phyloP scores from a whole-genome alignment of 2,888 invertebrate species.

The Congeria kusceri region DNA sequence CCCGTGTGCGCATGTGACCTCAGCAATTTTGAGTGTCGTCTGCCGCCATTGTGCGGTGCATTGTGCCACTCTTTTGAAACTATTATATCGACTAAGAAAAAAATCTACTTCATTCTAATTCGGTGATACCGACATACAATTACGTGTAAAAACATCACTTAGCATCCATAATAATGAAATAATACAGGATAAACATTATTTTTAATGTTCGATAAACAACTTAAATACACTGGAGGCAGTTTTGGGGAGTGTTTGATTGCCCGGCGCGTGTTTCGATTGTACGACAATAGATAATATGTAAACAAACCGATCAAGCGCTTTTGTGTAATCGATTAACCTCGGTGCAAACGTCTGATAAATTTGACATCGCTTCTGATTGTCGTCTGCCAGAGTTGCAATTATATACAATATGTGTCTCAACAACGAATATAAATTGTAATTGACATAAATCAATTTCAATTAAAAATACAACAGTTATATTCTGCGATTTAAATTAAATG shows the following conservation, averaged over 20 bases:
- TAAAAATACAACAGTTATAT: no score
- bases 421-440: no score
- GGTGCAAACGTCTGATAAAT: conserved; percentile 11
- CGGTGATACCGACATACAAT: conserved; percentile 44
- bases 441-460: no score
- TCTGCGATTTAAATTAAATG: no score
- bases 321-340: conserved; percentile 11
- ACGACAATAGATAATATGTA: conserved; percentile 15
- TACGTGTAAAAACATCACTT: conserved; percentile 52
- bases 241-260: conserved; percentile 23
- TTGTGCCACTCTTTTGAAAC: no score
- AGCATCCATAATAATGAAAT: conserved; percentile 49
- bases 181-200: conserved; percentile 24
- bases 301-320: conserved; percentile 27
- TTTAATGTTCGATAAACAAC: conserved; percentile 15
- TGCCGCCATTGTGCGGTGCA: no score
- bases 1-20: no score
- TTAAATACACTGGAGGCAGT: conserved; percentile 16
- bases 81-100: not conserved
- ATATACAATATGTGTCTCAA: not conserved
- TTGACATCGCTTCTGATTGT: not conserved
- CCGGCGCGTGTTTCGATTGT: conserved; percentile 25
- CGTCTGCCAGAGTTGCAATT: conserved; percentile 12
- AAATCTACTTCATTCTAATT: conserved; percentile 14
- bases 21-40: no score